A percentile compares a stretch with the other conserved stretches of the same genome.
Evolutionary conservation across 1,140 invertebrate species (phyloP).

Genomic region (Philotrypesis tridentata): DNA sequence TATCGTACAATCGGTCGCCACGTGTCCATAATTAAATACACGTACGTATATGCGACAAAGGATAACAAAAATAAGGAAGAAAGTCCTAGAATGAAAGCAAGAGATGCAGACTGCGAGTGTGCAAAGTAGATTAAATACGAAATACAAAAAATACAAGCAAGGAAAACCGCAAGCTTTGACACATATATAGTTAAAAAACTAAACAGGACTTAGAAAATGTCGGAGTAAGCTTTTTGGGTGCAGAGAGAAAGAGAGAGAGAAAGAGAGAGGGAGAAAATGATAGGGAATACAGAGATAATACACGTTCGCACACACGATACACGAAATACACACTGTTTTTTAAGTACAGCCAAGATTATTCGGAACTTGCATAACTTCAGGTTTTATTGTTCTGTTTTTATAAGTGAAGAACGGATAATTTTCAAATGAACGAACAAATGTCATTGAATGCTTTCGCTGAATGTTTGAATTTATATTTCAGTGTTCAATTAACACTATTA

Average conservation of each 20-base stretch:
- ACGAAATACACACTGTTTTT: constrained; percentile 45
- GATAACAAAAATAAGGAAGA: constrained; percentile 18
- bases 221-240: constrained; percentile 30
- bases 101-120: constrained; percentile 37
- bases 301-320: constrained; percentile 46
- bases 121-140: constrained; percentile 24
- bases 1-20: constrained; percentile 34
- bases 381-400: constrained; percentile 5
- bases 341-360: constrained; percentile 40
- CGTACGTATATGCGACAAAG: constrained; percentile 32
- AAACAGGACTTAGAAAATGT: constrained; percentile 41
- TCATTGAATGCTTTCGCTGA: constrained; percentile 4
- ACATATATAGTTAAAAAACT: constrained; percentile 7
- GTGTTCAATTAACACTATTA: background rate
- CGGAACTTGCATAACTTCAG: constrained; percentile 37
- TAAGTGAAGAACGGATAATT: background rate
- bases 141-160: constrained; percentile 21
- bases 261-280: background rate
- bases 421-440: background rate
- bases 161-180: constrained; percentile 21
- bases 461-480: background rate
- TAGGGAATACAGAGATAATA: constrained; percentile 11
- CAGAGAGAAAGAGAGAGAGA: constrained; percentile 30
- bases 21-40: constrained; percentile 21
- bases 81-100: constrained; percentile 25